Base-by-base conservation (phyloP, 2,113 vertebrate species). In the Oxyruncus cristatus region DNA sequence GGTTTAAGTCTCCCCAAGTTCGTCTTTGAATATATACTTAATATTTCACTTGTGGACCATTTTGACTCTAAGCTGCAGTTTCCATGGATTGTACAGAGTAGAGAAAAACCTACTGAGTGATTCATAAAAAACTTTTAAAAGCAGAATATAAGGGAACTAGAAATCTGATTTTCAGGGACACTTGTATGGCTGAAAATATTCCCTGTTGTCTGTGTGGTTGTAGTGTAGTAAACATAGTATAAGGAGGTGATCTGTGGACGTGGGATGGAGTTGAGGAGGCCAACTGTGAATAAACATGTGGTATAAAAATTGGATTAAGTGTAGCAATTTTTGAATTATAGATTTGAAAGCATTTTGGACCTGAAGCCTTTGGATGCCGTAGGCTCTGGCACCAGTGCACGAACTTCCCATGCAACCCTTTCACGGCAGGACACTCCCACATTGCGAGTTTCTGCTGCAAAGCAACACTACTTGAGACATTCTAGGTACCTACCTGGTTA, bases 401-500 rank as follows among this genome's bases (percentile, higher is more conserved):
- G 10, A 77, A 77, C 98, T 61, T 97, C 98, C 70, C 98, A 98
- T 59, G 97, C 86, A 5, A 92, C 97, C 2, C 94, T 98, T 50
- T 96, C 98, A 32, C 98, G 96, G 74, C 98, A 98, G 74, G 99
- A 99, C 93, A 98, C 97, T 11, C 98, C 97, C 3, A 94, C 98
- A 7, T 75, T 98, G 94, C 96, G 97, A 10, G 95, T 98, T 65
- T 98, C 98, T 8, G 97, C 98, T n/a, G 99, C 98, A 84, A 99
- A 99, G 92, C 98, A 99, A 17, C 98, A 99, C 97, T 99, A 99
- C 97, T 81, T 99, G 97, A 99, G 98, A 85, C 99, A 99, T 94
- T 98, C 99, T 8, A 98, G 99, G 97, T 99, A 99, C 98, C 96
- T 99, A 79, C 99, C 99, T 93, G 99, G 99, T 99, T 97, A 98